phyloP scores from a whole-genome alignment of 2,888 invertebrate species.

The Apotomis turbidana region DNA sequence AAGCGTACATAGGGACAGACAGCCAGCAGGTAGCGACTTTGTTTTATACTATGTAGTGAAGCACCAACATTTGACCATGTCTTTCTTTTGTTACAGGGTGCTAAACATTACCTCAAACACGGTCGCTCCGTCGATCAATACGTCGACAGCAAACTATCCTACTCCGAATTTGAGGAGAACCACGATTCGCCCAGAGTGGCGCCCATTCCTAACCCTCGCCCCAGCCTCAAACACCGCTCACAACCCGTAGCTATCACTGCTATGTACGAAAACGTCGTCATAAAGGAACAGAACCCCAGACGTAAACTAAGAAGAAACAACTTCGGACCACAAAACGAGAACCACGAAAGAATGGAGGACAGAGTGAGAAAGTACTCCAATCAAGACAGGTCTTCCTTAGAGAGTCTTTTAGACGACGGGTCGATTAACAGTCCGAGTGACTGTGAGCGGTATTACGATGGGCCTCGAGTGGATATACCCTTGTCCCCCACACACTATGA shows the following conservation, averaged over 20 bases:
- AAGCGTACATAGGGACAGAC: too few relatives aligned
- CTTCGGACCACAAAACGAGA: constrained; percentile 85
- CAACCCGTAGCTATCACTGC: constrained; percentile 90
- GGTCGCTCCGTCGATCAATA: constrained; percentile 91
- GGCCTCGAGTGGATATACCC: constrained; percentile 83
- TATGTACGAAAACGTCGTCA: constrained; percentile 88
- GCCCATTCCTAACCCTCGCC: constrained; percentile 74
- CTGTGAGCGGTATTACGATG: constrained; percentile 74
- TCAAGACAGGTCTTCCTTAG: constrained; percentile 82
- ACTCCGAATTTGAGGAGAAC: constrained; percentile 82
- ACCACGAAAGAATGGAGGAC: constrained; percentile 80
- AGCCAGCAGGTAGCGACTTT: too few relatives aligned
- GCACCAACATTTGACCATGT: neutral
- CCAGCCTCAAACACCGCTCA: constrained; percentile 75
- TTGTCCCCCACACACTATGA: constrained; percentile 95
- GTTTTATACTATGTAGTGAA: too few relatives aligned
- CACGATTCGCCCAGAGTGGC: constrained; percentile 74
- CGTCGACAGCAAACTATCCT: constrained; percentile 86
- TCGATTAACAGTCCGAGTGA: constrained; percentile 81
- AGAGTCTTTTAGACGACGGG: constrained; percentile 85
- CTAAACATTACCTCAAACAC: constrained; percentile 85
- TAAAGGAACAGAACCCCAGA: constrained; percentile 89
- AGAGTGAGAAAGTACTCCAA: constrained; percentile 78
- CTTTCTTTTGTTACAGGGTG: constrained; percentile 74
- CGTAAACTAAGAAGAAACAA: constrained; percentile 86